phyloP scores from a whole-genome alignment of 2,113 vertebrate species.

The Jaculus jaculus region DNA sequence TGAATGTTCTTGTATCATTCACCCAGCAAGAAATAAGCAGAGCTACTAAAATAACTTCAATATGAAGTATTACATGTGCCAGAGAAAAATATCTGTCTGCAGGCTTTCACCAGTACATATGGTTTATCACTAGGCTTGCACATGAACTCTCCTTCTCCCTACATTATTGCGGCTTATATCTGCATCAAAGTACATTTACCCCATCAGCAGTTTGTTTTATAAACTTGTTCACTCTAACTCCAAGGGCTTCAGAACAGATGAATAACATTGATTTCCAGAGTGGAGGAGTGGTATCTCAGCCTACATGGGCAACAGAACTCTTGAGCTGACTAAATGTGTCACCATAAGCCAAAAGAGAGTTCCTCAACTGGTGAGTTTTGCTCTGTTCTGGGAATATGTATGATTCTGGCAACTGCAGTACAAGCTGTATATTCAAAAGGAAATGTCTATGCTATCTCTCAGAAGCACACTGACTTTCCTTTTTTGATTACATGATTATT shows the following conservation, averaged over 20 bases:
- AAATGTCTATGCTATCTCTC: background rate
- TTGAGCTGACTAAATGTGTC: conserved; percentile 44
- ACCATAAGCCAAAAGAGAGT: background rate
- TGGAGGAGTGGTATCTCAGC: background rate
- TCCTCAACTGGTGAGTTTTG: background rate
- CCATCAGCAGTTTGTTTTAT: background rate
- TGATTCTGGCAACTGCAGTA: background rate
- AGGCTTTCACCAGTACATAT: background rate
- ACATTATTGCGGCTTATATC: background rate
- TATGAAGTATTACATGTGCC: background rate
- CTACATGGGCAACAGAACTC: background rate
- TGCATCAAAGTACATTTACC: conserved; percentile 1
- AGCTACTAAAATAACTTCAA: background rate
- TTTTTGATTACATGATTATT: conserved; percentile 24
- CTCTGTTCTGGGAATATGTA: background rate
- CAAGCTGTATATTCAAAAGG: background rate
- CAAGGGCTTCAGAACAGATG: background rate
- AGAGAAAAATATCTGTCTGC: conserved; percentile 17
- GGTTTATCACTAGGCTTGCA: background rate
- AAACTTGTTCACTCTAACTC: background rate
- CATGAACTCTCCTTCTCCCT: background rate
- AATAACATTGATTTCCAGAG: conserved; percentile 47
- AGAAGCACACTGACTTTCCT: background rate
- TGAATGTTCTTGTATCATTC: background rate
- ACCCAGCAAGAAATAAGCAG: background rate